These are phyloP conservation scores for Drosophila mettleri DNA, from an alignment of 2,888 invertebrate species.

Conservation along the genomic window DNA sequence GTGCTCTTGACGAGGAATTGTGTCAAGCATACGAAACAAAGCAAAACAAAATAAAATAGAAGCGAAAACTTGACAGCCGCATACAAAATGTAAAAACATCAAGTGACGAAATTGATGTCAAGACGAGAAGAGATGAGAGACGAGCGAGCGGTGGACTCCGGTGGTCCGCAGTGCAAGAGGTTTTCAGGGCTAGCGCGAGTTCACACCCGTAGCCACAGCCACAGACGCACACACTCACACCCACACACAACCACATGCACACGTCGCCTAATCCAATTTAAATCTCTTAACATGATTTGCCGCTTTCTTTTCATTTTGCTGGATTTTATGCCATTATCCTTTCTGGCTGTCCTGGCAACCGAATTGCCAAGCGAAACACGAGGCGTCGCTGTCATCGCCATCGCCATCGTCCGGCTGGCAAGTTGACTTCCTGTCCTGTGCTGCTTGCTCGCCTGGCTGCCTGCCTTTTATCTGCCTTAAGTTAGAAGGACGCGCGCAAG, in stretches of 20 bases:
- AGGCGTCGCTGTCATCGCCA: conserved; percentile 29
- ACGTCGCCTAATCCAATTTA: conserved; percentile 81
- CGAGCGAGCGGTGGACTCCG: background rate
- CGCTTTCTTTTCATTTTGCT: conserved; percentile 80
- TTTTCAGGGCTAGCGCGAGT: conserved; percentile 58
- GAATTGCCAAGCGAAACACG: conserved; percentile 59
- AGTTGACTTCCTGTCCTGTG: conserved; percentile 72
- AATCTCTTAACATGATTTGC: conserved; percentile 83
- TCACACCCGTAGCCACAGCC: conserved; percentile 37
- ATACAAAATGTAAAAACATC: conserved; percentile 54
- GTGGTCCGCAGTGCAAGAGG: conserved; percentile 25
- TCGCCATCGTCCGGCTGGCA: conserved; percentile 48
- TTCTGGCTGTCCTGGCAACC: conserved; percentile 56
- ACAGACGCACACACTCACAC: conserved; percentile 22
- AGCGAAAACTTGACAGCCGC: conserved; percentile 19
- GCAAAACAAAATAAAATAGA: conserved; percentile 27
- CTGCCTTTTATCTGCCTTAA: conserved; percentile 65
- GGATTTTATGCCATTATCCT: conserved; percentile 80
- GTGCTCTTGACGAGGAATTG: conserved; percentile 67
- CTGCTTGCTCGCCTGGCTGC: background rate
- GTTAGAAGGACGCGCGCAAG: conserved; percentile 56
- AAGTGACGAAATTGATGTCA: conserved; percentile 77
- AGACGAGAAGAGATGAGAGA: conserved; percentile 46
- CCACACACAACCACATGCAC: conserved; percentile 17
- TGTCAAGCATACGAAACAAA: conserved; percentile 74